These are phyloP conservation scores for Aspidoscelis tigris DNA, from an alignment of 2,113 vertebrate genomes.

Conservation along the genomic window DNA sequence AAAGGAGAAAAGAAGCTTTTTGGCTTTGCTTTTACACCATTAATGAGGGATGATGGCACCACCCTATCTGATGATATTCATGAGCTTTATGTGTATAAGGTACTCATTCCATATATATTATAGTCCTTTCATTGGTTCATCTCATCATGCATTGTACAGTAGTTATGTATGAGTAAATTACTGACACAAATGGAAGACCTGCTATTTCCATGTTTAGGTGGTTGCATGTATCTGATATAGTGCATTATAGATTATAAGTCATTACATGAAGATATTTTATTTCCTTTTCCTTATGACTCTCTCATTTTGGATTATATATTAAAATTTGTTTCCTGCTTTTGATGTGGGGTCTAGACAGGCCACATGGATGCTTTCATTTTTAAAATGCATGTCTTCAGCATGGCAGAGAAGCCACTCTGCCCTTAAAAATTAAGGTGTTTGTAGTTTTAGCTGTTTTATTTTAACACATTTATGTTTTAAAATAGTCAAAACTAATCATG, in stretches of 20 bases:
- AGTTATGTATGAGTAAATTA: neutral
- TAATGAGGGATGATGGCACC: conserved; percentile 97
- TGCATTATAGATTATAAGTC: neutral
- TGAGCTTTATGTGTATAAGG: conserved; percentile 97
- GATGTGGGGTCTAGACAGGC: neutral
- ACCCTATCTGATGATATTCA: conserved; percentile 94
- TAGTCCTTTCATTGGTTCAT: neutral
- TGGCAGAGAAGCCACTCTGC: neutral
- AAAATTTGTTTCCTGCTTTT: neutral
- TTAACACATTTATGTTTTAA: too few relatives aligned
- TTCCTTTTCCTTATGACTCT: neutral
- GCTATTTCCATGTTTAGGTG: neutral
- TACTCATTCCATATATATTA: conserved; percentile 58
- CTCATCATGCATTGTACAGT: neutral
- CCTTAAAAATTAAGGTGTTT: too few relatives aligned
- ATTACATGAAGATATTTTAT: neutral
- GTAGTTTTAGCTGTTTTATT: neutral
- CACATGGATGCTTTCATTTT: neutral
- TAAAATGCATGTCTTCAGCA: neutral
- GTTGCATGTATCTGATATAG: neutral
- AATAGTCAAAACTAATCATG: too few relatives aligned
- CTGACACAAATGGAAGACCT: neutral
- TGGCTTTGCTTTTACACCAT: conserved; percentile 93
- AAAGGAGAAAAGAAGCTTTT: conserved; percentile 97
- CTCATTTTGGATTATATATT: neutral